phyloP scores from a whole-genome alignment of 1,140 invertebrate genomes.

The Eumaeus atala region DNA sequence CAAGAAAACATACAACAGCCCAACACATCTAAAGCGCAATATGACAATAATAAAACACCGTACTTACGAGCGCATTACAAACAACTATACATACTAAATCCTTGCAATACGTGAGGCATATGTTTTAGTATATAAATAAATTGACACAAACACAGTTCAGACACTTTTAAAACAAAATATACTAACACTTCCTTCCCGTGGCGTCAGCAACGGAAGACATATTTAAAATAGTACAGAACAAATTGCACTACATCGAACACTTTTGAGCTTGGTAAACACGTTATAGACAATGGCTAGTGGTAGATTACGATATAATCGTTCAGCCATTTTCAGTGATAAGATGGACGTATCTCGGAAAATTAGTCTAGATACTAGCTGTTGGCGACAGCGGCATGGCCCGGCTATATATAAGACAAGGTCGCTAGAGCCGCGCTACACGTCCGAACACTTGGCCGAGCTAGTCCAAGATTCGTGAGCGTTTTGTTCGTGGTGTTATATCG shows the following conservation, averaged over 20 bases:
- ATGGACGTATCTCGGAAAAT: constrained; percentile 31
- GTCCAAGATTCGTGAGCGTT: constrained; percentile 7
- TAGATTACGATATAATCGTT: constrained; percentile 56
- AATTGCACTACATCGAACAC: constrained; percentile 46
- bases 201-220: constrained; percentile 56
- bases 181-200: constrained; percentile 57
- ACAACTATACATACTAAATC: no score
- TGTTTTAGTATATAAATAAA: no score
- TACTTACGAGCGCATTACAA: no score
- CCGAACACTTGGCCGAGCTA: constrained; percentile 42
- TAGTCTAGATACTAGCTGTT: constrained; percentile 33
- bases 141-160: neutral
- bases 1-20: no score
- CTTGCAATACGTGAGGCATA: no score
- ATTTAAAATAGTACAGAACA: constrained; percentile 40
- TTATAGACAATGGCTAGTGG: constrained; percentile 41
- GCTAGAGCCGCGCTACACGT: constrained; percentile 43
- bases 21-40: no score
- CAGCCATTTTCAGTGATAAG: constrained; percentile 69
- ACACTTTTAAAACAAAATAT: constrained; percentile 18
- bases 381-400: constrained; percentile 44
- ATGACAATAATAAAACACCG: no score
- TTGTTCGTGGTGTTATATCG: no score
- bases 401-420: constrained; percentile 64
- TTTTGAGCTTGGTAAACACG: constrained; percentile 52